Base-by-base conservation (phyloP, 2,888 invertebrate species). In the Uropetala carovei region DNA sequence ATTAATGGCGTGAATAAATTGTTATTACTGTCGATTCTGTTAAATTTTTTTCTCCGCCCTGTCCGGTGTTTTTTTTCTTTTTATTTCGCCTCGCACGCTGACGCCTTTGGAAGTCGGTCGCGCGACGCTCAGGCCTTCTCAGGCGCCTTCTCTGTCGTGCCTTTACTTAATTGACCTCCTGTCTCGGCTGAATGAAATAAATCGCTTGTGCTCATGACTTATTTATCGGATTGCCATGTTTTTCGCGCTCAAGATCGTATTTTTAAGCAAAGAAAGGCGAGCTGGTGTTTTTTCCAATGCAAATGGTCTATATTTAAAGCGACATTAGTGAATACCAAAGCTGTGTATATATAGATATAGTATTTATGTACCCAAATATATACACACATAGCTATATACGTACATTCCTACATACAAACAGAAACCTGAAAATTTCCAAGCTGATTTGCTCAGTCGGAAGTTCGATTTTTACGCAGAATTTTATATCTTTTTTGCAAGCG, bases 1-100 rank as follows among this genome's bases (percentile, higher is more conserved):
- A 86, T 86, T 86, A 86, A 86, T 86, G 86, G 59, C 18, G 30
- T 30, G 86, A 86, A 86, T 86, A 60, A 86, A 86, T 86, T 60
- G 86, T 86, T 86, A 86, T 86, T 86, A 86, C 86, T 30, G 86
- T 60, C 86, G 60, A 68, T 68, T 22, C 11, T 68, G 30, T 60
- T 27, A 30, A 11, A 57, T 83, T 83, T 83, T 83, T 56, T 60
- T 59, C 86, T 7, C 60, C n/a, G 14, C 64, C 14, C 14, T 7
- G 8, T 64, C 16, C 68, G 18, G n/a, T 68, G 14, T 3, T 85
- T 16, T 1, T 22, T 58, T 58, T 60, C 86, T 14, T 60, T 58
- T 58, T 59, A 22, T 58, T 60, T 58, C 13, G 22, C 60, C 1
- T 59, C 30, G 7, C n/a, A 86, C 86, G 30, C 30, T 58, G 27